Evolutionary conservation across 2,888 invertebrate genomes (phyloP).

Genomic region (Gordius sp.): DNA sequence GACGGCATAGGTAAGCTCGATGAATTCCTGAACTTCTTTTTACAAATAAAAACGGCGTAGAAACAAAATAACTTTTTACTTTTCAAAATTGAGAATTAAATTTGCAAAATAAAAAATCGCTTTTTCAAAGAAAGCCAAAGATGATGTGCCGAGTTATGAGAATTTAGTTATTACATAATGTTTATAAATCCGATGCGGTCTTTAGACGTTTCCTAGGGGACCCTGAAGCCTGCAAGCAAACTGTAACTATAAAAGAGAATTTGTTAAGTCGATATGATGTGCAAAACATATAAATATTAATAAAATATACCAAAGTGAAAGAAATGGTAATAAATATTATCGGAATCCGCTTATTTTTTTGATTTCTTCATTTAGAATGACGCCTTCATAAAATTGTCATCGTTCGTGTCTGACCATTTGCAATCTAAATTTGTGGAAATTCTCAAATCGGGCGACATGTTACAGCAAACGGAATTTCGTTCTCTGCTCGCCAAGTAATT

Average conservation of each 20-base stretch:
- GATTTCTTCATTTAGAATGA: conserved; percentile 16
- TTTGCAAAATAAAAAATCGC: conserved; percentile 3
- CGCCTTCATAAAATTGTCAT: not conserved
- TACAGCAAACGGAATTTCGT: not conserved
- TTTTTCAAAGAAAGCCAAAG: too few relatives aligned
- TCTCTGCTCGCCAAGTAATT: not conserved
- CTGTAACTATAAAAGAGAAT: too few relatives aligned
- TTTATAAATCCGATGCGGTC: too few relatives aligned
- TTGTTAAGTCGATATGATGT: too few relatives aligned
- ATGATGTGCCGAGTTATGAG: too few relatives aligned
- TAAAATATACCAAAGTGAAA: too few relatives aligned
- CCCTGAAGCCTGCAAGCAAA: too few relatives aligned
- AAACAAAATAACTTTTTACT: not conserved
- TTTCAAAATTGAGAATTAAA: not conserved
- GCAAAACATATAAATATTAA: too few relatives aligned
- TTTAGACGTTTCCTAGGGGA: too few relatives aligned
- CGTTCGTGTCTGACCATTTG: not conserved
- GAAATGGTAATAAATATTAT: too few relatives aligned
- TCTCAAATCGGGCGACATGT: not conserved
- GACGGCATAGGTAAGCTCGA: not conserved
- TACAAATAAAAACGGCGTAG: not conserved
- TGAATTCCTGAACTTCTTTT: too few relatives aligned
- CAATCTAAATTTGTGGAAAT: conserved; percentile 4
- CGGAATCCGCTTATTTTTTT: conserved; percentile 11
- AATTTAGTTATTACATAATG: too few relatives aligned